Evolutionary conservation across 1,140 invertebrate species (phyloP).

Genomic region (Drosophila eugracilis): DNA sequence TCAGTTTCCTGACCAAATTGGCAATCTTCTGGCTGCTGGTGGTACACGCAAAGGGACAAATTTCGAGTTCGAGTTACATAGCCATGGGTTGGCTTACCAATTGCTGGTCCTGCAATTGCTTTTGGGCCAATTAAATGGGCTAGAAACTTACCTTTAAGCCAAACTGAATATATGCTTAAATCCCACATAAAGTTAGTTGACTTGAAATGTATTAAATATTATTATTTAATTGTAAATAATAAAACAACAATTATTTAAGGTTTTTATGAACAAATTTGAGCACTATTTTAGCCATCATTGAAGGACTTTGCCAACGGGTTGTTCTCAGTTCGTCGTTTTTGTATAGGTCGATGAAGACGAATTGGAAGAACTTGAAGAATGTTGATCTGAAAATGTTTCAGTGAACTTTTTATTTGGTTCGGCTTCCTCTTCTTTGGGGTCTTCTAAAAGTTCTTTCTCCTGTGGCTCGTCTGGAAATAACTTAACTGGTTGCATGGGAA

Average conservation of each 20-base stretch:
- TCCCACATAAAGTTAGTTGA: constrained; percentile 37
- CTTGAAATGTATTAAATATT: constrained; percentile 1
- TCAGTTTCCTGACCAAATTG: constrained; percentile 63
- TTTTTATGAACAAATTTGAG: not conserved
- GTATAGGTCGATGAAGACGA: too few relatives aligned
- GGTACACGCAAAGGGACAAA: constrained; percentile 63
- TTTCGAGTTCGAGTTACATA: constrained; percentile 22
- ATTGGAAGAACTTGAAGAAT: too few relatives aligned
- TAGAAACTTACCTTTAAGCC: constrained; percentile 52
- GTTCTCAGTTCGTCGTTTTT: too few relatives aligned
- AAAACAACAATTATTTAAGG: not conserved
- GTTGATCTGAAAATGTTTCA: too few relatives aligned
- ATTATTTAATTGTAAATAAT: not conserved
- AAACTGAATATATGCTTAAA: constrained; percentile 63
- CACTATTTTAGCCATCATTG: too few relatives aligned
- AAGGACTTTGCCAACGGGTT: too few relatives aligned
- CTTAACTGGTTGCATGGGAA: too few relatives aligned
- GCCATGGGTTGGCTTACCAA: constrained; percentile 56
- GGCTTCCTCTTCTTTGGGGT: too few relatives aligned
- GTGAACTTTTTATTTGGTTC: too few relatives aligned
- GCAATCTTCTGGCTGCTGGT: constrained; percentile 46
- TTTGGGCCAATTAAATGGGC: constrained; percentile 67
- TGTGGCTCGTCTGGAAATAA: too few relatives aligned
- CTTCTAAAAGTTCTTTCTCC: too few relatives aligned
- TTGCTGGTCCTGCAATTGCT: constrained; percentile 58